Percentiles rank a stretch among this genome's conserved stretches.
Conservation (phyloP, 2,113 vertebrate genomes). For the Capreolus pygargus region DNA sequence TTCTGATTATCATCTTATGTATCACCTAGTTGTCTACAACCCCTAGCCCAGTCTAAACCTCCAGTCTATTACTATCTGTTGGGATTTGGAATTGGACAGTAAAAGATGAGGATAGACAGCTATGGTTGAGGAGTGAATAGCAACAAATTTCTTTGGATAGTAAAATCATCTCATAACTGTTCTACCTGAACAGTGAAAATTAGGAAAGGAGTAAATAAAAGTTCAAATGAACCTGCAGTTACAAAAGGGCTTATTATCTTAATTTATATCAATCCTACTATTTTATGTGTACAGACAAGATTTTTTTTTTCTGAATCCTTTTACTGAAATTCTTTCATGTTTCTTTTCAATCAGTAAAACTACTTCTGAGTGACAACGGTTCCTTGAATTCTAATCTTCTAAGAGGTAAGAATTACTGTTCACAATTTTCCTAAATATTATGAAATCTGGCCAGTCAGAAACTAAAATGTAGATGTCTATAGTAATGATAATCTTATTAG, state of each 20-base stretch:
- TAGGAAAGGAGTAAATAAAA: neutral
- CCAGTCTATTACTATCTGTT: neutral
- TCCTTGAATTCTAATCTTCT: constrained; percentile 5
- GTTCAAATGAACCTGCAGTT: neutral
- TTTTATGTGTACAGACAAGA: neutral
- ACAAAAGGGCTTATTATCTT: neutral
- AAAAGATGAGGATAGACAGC: neutral
- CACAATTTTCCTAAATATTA: constrained; percentile 26
- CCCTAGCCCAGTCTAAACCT: neutral
- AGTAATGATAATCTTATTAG: neutral
- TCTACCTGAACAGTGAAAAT: neutral
- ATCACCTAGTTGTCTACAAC: neutral
- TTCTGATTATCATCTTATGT: neutral
- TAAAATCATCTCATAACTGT: neutral
- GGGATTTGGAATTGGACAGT: constrained; percentile 1
- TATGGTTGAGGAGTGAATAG: neutral
- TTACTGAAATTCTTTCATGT: neutral
- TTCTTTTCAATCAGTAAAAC: neutral
- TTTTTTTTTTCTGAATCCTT: constrained; percentile 4
- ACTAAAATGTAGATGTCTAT: neutral
- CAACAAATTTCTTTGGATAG: neutral
- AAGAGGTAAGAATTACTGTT: neutral
- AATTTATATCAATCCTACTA: neutral
- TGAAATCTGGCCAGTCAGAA: neutral
- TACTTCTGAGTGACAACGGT: neutral